Evolutionary conservation across 2,113 vertebrate species (phyloP), one percentile per base, ranked within the genome.

Genomic region (Trichomycterus rosablanca): DNA sequence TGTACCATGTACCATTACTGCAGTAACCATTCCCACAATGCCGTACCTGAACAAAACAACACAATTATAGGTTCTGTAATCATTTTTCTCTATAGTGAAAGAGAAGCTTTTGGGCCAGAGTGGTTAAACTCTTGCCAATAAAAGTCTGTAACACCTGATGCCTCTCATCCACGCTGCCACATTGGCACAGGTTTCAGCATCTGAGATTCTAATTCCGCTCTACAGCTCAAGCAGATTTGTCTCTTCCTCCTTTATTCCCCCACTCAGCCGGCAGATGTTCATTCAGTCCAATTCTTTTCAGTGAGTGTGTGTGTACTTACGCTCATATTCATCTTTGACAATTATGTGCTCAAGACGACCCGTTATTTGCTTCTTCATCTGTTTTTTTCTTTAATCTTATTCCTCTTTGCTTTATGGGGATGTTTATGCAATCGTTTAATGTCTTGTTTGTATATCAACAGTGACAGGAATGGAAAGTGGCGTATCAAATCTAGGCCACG

Each of bases 191-290:
- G 51, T 62, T 55, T 61, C 49, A 61, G 69, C 69, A 63, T 59
- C 60, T 63, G 68, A 75, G 75, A 68, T 62, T 67, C 71, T 77
- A 72, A 80, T 77, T 75, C 68, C 61, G 63, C 61, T 63, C 68
- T 70, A 57, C 61, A 71, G 58, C 46, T 32, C 55, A 51, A 68
- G 60, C 69, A 58, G 68, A 77, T 74, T 78, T 45, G 65, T 74
- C 55, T 55, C 46, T 60, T 20, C 56, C 68, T 61, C 30, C 11
- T 51, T 48, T 70, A 59, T 67, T 78, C 69, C 79, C n/a, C 77
- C 53, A 15, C 56, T 59, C 72, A 57, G 75, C 70, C 18, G 16
- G 66, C 81, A 83, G 81, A 76, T 86, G 81, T 81, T 81, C 63
- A 32, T 20, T 3, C 56, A 42, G 71, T 54, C 39, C 19, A 43